These are phyloP conservation scores for Ptilorrhoa leucosticta DNA, from an alignment of 2,113 vertebrate species.

Conservation along the genomic window DNA sequence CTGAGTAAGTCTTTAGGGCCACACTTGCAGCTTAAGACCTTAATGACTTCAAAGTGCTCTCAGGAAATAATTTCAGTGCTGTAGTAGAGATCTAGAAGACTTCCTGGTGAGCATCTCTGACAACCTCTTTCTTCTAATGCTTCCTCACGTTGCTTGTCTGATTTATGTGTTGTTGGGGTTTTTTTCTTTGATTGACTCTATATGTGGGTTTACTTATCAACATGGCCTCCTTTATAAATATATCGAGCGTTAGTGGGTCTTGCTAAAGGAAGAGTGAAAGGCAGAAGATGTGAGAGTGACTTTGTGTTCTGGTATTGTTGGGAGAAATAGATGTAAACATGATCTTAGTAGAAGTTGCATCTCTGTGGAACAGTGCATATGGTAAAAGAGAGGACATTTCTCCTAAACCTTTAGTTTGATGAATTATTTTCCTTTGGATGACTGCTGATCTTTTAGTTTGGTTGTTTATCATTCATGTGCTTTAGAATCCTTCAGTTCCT, in stretches of 20 bases:
- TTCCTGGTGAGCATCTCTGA: neutral
- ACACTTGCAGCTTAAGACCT: neutral
- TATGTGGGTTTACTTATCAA: neutral
- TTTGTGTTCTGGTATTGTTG: neutral
- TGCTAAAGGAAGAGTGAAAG: neutral
- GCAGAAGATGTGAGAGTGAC: neutral
- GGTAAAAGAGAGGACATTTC: neutral
- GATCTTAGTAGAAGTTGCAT: neutral
- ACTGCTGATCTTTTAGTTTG: too few species aligned
- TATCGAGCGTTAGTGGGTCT: neutral
- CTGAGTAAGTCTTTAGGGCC: neutral
- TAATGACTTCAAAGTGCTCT: neutral
- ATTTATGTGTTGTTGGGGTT: neutral
- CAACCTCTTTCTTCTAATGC: neutral
- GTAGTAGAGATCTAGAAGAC: neutral
- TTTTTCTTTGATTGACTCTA: neutral
- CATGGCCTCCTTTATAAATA: neutral
- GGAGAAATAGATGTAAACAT: neutral
- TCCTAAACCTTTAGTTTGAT: neutral
- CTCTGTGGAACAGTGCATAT: too few species aligned
- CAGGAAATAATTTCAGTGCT: neutral
- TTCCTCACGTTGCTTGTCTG: neutral
- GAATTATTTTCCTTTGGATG: neutral
- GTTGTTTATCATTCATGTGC: neutral
- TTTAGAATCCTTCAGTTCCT: neutral